Conservation (phyloP, 2,797 vertebrate species). For the Ctenochaetus hawaiiensis region DNA sequence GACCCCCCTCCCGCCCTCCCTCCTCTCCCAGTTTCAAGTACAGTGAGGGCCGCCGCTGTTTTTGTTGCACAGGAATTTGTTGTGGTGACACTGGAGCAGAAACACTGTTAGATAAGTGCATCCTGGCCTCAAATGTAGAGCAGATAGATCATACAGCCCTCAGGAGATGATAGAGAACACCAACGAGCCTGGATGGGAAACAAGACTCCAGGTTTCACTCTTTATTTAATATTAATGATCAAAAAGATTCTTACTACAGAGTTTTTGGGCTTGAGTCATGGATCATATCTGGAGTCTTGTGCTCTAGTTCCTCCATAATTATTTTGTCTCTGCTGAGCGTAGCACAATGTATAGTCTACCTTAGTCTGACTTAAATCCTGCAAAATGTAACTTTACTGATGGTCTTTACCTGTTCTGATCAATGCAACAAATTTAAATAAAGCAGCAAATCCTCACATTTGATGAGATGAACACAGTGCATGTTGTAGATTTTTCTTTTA, state of each 20-base stretch:
- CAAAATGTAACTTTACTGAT: too few relatives aligned
- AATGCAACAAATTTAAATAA: too few relatives aligned
- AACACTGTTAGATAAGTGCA: constrained; percentile 47
- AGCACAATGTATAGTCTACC: too few relatives aligned
- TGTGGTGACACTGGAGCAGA: constrained; percentile 50
- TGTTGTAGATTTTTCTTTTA: too few relatives aligned
- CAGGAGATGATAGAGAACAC: not conserved
- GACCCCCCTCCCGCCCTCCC: not conserved
- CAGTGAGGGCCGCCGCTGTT: constrained; percentile 10
- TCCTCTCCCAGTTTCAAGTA: constrained; percentile 42
- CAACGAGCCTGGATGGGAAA: not conserved
- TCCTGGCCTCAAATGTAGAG: constrained; percentile 24
- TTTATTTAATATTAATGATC: not conserved
- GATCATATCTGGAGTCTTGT: not conserved
- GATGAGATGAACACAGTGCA: too few relatives aligned
- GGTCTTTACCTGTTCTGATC: too few relatives aligned
- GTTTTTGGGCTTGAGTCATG: not conserved
- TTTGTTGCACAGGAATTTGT: constrained; percentile 66
- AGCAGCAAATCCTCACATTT: too few relatives aligned
- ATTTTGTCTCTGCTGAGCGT: not conserved
- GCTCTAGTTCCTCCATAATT: not conserved
- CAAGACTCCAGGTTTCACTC: not conserved
- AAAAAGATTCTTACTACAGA: not conserved
- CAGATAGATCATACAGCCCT: constrained; percentile 17
- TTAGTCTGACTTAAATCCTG: too few relatives aligned